These are phyloP conservation scores for Dasysyrphus tricinctus DNA, from an alignment of 2,888 invertebrate genomes.

Conservation along the genomic window DNA sequence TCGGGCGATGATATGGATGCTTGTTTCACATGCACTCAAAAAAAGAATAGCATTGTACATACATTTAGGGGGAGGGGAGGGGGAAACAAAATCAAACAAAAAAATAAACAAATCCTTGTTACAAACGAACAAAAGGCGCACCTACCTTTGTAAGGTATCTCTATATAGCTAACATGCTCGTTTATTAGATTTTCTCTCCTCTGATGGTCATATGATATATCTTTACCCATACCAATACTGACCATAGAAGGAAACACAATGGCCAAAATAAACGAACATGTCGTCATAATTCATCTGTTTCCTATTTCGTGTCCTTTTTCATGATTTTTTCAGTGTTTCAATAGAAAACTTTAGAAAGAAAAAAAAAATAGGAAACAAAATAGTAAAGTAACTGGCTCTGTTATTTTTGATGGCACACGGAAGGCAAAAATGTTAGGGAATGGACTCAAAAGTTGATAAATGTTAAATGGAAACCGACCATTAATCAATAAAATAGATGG, in stretches of 20 bases:
- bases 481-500: not conserved
- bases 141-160: not conserved
- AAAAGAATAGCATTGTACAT: not conserved
- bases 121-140: conserved; percentile 41
- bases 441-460: not conserved
- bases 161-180: not conserved
- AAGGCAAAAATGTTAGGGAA: not conserved
- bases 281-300: conserved; percentile 63
- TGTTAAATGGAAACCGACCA: not conserved
- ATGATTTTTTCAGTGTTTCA: conserved; percentile 30
- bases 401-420: not conserved
- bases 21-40: conserved; percentile 37
- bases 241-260: conserved; percentile 35
- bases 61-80: not conserved
- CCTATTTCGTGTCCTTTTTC: conserved; percentile 47
- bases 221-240: not conserved
- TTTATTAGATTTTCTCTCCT: conserved; percentile 34
- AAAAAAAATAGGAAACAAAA: not conserved
- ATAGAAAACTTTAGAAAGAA: not conserved
- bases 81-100: not conserved
- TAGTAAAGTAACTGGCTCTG: not conserved
- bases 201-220: not conserved
- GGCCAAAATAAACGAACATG: conserved; percentile 61
- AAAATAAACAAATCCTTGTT: conserved; percentile 32
- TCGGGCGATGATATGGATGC: conserved; percentile 39